Base-by-base conservation (phyloP, 2,797 vertebrate species). In the Myotis planiceps region DNA sequence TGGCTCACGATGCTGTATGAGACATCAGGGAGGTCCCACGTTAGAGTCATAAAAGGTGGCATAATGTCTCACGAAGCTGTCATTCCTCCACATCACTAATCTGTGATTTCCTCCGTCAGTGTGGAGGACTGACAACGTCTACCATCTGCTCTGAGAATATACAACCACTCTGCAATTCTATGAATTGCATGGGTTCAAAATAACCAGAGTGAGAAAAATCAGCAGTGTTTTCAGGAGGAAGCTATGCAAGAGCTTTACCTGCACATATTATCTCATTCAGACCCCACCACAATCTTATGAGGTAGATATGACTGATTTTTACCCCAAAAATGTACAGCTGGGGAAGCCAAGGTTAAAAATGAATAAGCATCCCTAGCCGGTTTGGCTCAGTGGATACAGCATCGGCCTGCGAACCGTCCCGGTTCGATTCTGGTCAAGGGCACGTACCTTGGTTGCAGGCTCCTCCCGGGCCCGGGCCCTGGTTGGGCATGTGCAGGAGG, bases 51-150 rank as follows among this genome's bases (percentile, higher is more conserved):
- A 25, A 80, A 55, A 85, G 27, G 51, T 32, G 51, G n/a, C 53
- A 72, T 37, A 7, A 75, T 49, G 29, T 34, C 63, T 82, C 79
- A 75, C 39, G 84, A 10, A 82, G 15, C 37, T 65, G 47, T 34
- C 92, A 83, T 66, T 80, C 58, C 60, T 94, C 75, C 32, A 58
- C 29, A 49, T 78, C 79, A 80, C 51, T 81, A 10, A 74, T 23
- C 23, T 69, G 47, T 27, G 92, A 87, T 55, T 55, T 87, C 71
- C 34, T 92, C 75, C 7, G 63, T 47, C 32, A 58, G 19, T 47
- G 65, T 23, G 10, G 6, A 86, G 65, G 86, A 65, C 37, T 74
- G 47, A 89, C 58, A 45, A 66, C 25, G 55, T 75, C 55, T 65
- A 81, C 51, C 15, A 15, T 27, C 80, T 51, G 12, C 81, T 83